These are phyloP conservation scores for Peromyscus maniculatus DNA, from an alignment of 2,113 vertebrate species.

Conservation along the genomic window DNA sequence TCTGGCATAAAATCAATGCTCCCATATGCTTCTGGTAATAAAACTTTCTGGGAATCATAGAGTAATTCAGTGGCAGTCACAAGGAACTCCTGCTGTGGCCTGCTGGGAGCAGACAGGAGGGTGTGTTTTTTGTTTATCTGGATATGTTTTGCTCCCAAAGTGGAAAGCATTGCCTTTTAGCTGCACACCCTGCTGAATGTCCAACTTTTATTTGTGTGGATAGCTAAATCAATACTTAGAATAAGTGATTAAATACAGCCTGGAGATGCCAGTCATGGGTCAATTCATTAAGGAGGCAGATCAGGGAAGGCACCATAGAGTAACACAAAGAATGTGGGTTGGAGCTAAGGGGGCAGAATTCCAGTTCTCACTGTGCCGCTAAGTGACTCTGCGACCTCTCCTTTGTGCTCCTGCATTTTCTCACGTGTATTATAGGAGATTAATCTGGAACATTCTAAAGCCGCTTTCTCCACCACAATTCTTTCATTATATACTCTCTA, in stretches of 20 bases:
- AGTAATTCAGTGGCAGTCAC: neutral
- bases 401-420: neutral
- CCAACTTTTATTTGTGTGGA: slow-evolving; percentile 47
- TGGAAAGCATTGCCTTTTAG: slow-evolving; percentile 49
- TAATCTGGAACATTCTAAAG: neutral
- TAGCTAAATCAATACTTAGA: slow-evolving; percentile 47
- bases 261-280: neutral
- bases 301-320: neutral
- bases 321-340: neutral
- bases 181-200: neutral
- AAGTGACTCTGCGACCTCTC: neutral
- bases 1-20: slow-evolving; percentile 48
- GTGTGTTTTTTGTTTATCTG: neutral
- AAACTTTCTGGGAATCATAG: slow-evolving; percentile 54
- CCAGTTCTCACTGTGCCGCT: neutral
- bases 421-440: neutral
- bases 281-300: neutral
- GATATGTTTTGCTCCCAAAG: neutral
- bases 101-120: neutral
- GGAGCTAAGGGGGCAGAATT: neutral
- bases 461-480: neutral
- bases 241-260: slow-evolving; percentile 50
- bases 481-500: neutral
- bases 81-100: neutral
- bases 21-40: slow-evolving; percentile 58